Base-by-base conservation (phyloP, 2,113 vertebrate genomes). In the Asarcornis scutulata region DNA sequence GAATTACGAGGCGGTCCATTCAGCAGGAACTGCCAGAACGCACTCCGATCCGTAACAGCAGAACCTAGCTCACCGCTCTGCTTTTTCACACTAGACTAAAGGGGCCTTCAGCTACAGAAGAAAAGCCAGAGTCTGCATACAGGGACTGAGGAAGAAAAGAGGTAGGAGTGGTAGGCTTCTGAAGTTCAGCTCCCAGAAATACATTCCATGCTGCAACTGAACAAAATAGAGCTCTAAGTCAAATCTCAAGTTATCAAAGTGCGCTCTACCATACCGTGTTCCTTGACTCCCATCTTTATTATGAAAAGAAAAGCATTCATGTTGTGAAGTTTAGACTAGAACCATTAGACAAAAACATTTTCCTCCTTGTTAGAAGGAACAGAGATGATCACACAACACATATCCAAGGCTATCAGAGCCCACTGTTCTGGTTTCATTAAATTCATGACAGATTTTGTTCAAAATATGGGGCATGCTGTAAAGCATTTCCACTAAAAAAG, bases 401-500 rank as follows among this genome's bases (percentile, higher is more conserved):
- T 6, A 40, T 17, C 25, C 16, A 23, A 75, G 56, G 58, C 20
- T 69, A 48, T 15, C 59, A 74, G 34, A 78, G 69, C 69, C 56
- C 34, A 42, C 20, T 40, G 50, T 21, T 84, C 26, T 52, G 31
- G 50, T 77, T 83, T 73, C 48, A 42, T 52, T 76, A 69, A 68
- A 73, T 56, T 76, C 67, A 40, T 3, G 7, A 26, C 34, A 85
- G 52, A 27, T 64, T 72, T 25, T 26, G 22, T 55, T 68, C 25
- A 86, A 62, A 60, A 23, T 17, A 46, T 0, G 0, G 23, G n/a
- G 42, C 21, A 44, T 3, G 16, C 8, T 14, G 4, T 10, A 50
- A 15, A 82, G 29, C 36, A 63, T 53, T 74, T 84, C 40, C 40
- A 71, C 12, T 27, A 20, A 71, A 0, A 50, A 44, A 84, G 11